Conservation (phyloP, 2,113 vertebrate species). For the Hemiprocne comata region DNA sequence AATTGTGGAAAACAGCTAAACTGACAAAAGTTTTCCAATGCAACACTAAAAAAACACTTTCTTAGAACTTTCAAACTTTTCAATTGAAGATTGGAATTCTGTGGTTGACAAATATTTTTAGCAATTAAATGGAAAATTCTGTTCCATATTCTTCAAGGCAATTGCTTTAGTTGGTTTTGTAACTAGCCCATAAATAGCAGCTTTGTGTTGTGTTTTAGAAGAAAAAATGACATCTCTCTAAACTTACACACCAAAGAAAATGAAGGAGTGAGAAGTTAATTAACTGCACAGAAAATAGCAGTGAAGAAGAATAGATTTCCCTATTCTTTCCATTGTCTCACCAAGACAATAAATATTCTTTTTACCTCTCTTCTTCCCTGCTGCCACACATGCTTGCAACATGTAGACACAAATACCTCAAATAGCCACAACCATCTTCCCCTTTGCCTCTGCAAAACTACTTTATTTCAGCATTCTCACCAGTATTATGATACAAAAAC, state of each 20-base stretch:
- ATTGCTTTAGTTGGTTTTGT: background rate
- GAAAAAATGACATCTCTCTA: background rate
- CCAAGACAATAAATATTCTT: background rate
- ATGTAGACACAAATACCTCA: background rate
- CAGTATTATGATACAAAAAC: background rate
- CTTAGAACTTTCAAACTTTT: background rate
- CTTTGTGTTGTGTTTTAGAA: background rate
- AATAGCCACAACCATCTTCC: background rate
- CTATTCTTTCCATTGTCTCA: background rate
- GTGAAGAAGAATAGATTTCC: background rate
- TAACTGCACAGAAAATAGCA: background rate
- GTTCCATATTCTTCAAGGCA: background rate
- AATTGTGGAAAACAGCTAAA: background rate
- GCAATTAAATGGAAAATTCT: background rate
- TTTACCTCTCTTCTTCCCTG: background rate
- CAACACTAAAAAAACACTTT: background rate
- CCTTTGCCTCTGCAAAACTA: background rate
- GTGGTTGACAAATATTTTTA: background rate
- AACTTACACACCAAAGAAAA: background rate
- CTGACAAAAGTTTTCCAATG: background rate
- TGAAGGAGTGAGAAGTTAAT: background rate
- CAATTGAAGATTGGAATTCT: background rate
- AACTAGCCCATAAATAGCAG: background rate
- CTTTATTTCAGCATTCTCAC: background rate
- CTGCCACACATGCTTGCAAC: background rate